A percentile compares a stretch with the other conserved stretches of the same genome.
These are phyloP conservation scores for Nycticebus coucang DNA, from an alignment of 2,113 vertebrate species.

Conservation along the genomic window DNA sequence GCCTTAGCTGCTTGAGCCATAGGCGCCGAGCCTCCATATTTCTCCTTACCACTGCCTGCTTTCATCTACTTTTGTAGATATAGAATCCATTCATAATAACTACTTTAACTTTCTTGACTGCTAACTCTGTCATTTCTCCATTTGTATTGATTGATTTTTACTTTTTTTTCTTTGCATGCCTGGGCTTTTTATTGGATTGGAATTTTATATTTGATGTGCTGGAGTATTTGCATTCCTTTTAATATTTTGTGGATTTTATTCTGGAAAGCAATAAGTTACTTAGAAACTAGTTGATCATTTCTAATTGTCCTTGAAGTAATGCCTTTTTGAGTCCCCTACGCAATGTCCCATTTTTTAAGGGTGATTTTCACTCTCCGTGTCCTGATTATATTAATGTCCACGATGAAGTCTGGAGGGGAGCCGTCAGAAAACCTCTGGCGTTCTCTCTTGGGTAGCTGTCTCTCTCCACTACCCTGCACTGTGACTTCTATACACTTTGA, in stretches of 20 bases:
- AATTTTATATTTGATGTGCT: background rate
- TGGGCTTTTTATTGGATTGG: background rate
- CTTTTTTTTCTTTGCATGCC: background rate
- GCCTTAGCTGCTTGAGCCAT: too few species aligned
- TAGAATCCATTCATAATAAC: background rate
- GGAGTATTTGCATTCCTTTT: background rate
- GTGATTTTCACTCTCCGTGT: background rate
- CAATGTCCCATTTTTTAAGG: background rate
- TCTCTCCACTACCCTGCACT: background rate
- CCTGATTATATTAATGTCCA: background rate
- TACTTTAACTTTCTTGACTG: background rate
- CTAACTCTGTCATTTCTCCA: conserved; percentile 1
- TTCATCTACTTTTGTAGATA: background rate
- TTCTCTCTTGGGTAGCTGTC: background rate
- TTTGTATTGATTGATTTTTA: background rate
- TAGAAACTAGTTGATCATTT: background rate
- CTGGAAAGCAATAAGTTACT: background rate
- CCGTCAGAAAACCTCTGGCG: background rate
- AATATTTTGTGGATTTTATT: background rate
- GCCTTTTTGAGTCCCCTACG: background rate
- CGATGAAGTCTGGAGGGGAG: background rate
- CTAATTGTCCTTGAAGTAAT: background rate
- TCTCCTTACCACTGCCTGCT: background rate
- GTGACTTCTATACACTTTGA: background rate
- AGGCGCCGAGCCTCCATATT: background rate